A percentile compares a stretch with the other conserved stretches of the same genome.
Conservation (phyloP, 2,888 invertebrate species). For the Agrotis clavis region DNA sequence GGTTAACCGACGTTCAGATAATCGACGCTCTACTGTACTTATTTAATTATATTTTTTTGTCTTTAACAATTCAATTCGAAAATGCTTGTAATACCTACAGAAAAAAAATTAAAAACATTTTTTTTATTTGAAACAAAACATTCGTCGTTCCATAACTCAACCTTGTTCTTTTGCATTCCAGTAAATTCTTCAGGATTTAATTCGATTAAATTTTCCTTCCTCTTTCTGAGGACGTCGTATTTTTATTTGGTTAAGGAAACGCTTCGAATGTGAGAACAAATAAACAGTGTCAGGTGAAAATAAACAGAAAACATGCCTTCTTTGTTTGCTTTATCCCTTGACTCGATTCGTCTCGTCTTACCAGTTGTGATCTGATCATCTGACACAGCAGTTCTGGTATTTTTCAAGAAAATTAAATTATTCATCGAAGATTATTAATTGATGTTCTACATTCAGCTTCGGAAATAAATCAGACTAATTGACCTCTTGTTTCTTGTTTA, state of each 20-base stretch:
- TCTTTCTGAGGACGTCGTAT: constrained; percentile 1
- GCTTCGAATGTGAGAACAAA: constrained; percentile 29
- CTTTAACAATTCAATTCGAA: too few species aligned
- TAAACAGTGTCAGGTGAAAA: constrained; percentile 47
- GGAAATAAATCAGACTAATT: neutral
- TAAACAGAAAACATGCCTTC: constrained; percentile 38
- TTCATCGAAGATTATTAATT: constrained; percentile 32
- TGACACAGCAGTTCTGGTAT: constrained; percentile 8
- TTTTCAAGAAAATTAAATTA: constrained; percentile 34
- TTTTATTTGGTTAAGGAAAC: constrained; percentile 36
- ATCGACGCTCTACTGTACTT: too few species aligned
- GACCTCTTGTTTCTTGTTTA: constrained; percentile 5
- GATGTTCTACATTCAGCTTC: constrained; percentile 1
- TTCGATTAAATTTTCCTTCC: constrained; percentile 21
- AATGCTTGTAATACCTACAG: neutral
- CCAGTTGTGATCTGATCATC: constrained; percentile 15
- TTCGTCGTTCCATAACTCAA: neutral
- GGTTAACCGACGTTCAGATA: too few species aligned
- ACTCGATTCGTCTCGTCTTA: constrained; percentile 17
- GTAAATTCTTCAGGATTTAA: constrained; percentile 23
- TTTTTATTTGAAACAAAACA: neutral
- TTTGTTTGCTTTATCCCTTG: constrained; percentile 28
- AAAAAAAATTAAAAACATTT: neutral
- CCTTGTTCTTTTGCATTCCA: neutral
- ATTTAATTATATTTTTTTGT: too few species aligned